Base-by-base conservation (phyloP, 2,888 invertebrate genomes). In the Rugalucina vietnamica region DNA sequence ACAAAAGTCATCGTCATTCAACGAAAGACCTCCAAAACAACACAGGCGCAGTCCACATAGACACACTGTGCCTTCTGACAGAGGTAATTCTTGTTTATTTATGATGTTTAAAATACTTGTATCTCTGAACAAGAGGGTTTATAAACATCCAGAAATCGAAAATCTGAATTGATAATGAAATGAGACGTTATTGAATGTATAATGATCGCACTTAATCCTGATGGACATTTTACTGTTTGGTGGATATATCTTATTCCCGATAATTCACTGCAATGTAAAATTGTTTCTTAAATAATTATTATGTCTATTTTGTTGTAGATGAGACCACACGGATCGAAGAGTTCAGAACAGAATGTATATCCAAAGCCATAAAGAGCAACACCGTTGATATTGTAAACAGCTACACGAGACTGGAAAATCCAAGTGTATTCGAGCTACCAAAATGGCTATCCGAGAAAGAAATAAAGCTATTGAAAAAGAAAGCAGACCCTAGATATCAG, bases 341-440 rank as follows among this genome's bases (percentile, higher is more conserved):
- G 10, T 84, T 83, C 49, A 50, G 77, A 10, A 39, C 74, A 32
- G 86, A 86, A 71, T 83, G 83, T 65, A 36, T 86, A 34, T 79
- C 81, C 1, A 84, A 81, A 65, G 86, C 86, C 1, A 83, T 86
- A n/a, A 81, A 86, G 57, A 81, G 86, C 76, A 81, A 83, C 65
- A 27, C 79, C 21, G 81, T 81, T 27, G 86, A 86, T 65, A 21
- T 86, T 4, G 29, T 83, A 0, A 36, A 49, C 24, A 3, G 32
- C 10, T 37, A 54, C 21, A 36, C 72, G 21, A 65, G 24, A 21
- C 5, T 10, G 34, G 34, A 65, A 27, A 65, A 5, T 34, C 32
- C 36, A 1, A 34, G 54, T 0, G 24, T 57, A 12, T 5, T 73
- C 14, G 36, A 54, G 14, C 50, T 73, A 0, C 80, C 76, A 5